A percentile compares a stretch with the other conserved stretches of the same genome.
These are phyloP conservation scores for Pseudocheirus occidentalis DNA, from an alignment of 2,797 vertebrate genomes.

Conservation along the genomic window DNA sequence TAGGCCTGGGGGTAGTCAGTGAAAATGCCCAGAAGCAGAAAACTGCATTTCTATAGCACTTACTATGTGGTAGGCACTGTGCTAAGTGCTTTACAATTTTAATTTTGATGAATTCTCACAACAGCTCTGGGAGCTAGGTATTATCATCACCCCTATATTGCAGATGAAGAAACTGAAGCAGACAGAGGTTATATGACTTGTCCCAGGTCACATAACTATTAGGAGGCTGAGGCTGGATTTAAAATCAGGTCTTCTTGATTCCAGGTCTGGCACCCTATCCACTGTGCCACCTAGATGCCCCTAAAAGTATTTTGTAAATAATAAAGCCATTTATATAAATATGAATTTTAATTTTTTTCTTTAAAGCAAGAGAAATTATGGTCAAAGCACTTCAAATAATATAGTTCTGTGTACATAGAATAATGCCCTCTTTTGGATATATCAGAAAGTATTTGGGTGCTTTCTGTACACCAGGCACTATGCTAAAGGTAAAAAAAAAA, in stretches of 20 bases:
- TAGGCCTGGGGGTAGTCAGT: background rate
- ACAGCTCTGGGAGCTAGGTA: too few species aligned
- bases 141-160: too few species aligned
- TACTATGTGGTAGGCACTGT: too few species aligned
- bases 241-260: background rate
- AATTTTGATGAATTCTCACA: too few species aligned
- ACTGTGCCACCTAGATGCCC: background rate
- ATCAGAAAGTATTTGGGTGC: background rate
- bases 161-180: too few species aligned
- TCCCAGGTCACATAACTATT: too few species aligned
- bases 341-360: background rate
- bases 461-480: background rate
- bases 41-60: background rate
- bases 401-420: background rate
- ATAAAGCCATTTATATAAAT: background rate
- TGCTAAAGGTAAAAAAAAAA: background rate
- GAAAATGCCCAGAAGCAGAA: background rate
- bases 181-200: too few species aligned
- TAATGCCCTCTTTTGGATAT: background rate
- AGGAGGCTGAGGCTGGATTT: background rate
- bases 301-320: background rate
- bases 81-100: too few species aligned
- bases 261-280: background rate
- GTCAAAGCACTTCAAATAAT: background rate
- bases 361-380: background rate